These are phyloP conservation scores for Andrena praecox DNA, from an alignment of 2,888 invertebrate genomes.

Conservation along the genomic window DNA sequence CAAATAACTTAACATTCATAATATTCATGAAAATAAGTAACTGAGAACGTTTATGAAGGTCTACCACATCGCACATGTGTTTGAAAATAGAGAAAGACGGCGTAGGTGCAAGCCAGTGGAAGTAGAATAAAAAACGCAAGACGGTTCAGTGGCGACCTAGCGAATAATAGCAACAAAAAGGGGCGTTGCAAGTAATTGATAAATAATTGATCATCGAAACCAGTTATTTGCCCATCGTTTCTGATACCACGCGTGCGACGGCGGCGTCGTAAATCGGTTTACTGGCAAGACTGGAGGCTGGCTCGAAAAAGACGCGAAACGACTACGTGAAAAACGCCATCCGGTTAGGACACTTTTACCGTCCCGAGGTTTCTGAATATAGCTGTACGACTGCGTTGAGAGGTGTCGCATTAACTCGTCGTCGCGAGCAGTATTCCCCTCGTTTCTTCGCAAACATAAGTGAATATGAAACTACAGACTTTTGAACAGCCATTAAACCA, in stretches of 20 bases:
- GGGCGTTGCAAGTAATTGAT: constrained; percentile 20
- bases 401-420: constrained; percentile 6
- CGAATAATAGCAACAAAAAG: constrained; percentile 1
- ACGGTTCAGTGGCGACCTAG: neutral
- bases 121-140: neutral
- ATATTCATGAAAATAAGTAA: too few species aligned
- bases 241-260: neutral
- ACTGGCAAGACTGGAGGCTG: neutral
- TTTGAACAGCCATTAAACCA: neutral
- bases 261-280: constrained; percentile 8
- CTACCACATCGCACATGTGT: too few species aligned
- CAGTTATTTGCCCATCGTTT: constrained; percentile 10
- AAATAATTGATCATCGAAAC: constrained; percentile 25
- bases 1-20: too few species aligned
- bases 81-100: too few species aligned
- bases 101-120: neutral
- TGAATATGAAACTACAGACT: neutral
- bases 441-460: neutral
- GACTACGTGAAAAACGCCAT: constrained; percentile 8
- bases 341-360: constrained; percentile 10
- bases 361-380: constrained; percentile 5
- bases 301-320: constrained; percentile 3
- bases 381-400: neutral
- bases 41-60: too few species aligned
- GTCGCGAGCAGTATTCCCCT: neutral